Evolutionary conservation across 2,888 invertebrate genomes (phyloP).

Genomic region (Agonum fuliginosum): DNA sequence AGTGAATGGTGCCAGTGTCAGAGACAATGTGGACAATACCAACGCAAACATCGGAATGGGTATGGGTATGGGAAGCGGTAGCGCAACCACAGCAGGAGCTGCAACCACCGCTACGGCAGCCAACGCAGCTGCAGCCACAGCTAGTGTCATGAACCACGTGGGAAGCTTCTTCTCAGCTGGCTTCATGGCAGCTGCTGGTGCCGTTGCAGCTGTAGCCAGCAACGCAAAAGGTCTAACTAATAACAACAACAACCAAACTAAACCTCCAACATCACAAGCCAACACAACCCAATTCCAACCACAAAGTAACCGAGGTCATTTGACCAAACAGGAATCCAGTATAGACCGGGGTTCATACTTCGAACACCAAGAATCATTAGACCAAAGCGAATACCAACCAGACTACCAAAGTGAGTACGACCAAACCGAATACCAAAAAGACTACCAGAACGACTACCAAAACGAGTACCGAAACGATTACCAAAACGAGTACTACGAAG

Average conservation of each 20-base stretch:
- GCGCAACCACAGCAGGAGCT: too few relatives aligned
- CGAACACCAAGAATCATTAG: constrained; percentile 74
- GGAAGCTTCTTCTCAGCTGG: constrained; percentile 75
- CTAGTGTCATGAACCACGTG: constrained; percentile 74
- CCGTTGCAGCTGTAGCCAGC: constrained; percentile 65
- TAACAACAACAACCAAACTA: constrained; percentile 31
- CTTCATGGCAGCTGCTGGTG: constrained; percentile 72
- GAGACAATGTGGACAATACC: constrained; percentile 62
- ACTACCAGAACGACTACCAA: constrained; percentile 31
- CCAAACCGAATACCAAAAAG: constrained; percentile 44
- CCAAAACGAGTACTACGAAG: constrained; percentile 42
- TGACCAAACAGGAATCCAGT: constrained; percentile 73
- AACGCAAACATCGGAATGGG: constrained; percentile 68
- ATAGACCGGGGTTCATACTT: constrained; percentile 68
- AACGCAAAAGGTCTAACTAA: constrained; percentile 47
- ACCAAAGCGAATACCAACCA: constrained; percentile 66
- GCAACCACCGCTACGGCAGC: constrained; percentile 71
- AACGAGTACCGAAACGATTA: constrained; percentile 63
- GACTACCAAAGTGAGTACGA: constrained; percentile 40
- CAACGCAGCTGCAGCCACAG: constrained; percentile 74
- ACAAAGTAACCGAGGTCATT: constrained; percentile 64
- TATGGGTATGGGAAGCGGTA: too few relatives aligned
- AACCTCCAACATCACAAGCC: constrained; percentile 42
- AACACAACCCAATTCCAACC: constrained; percentile 50
- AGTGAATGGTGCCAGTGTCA: constrained; percentile 61